These are phyloP conservation scores for Tillus elongatus DNA, from an alignment of 2,888 invertebrate species.

Conservation along the genomic window DNA sequence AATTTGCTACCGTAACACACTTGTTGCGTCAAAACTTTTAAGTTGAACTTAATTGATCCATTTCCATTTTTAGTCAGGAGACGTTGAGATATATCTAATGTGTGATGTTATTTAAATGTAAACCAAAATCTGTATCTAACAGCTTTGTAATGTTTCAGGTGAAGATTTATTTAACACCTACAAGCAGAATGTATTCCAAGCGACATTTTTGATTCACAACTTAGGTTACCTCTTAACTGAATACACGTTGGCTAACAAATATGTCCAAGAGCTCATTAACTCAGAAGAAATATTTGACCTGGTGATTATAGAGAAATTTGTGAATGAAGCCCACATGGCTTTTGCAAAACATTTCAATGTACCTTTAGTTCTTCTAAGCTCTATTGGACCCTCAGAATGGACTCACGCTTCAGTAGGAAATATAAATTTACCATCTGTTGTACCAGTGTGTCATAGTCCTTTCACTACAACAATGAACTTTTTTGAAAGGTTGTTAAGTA, in stretches of 20 bases:
- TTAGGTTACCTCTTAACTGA: no score
- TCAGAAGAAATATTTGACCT: slow-evolving; percentile 36
- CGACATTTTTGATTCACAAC: no score
- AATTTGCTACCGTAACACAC: no score
- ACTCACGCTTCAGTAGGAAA: slow-evolving; percentile 43
- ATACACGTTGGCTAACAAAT: slow-evolving; percentile 32
- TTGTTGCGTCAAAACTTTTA: no score
- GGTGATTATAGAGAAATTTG: slow-evolving; percentile 40
- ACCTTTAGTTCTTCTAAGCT: slow-evolving; percentile 34
- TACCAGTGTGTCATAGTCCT: slow-evolving; percentile 41
- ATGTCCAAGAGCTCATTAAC: slow-evolving; percentile 31
- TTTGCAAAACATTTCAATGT: slow-evolving; percentile 33
- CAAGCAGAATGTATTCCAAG: no score
- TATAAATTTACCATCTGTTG: slow-evolving; percentile 42
- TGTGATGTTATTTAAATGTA: no score
- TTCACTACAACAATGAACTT: slow-evolving; percentile 44
- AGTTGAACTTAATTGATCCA: no score
- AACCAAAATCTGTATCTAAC: no score
- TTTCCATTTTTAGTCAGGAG: no score
- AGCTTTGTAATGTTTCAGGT: no score
- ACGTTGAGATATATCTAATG: no score
- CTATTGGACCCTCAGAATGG: slow-evolving; percentile 39
- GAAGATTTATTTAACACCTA: no score
- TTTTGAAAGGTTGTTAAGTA: slow-evolving; percentile 45
- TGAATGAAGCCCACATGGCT: slow-evolving; percentile 42